Conservation (phyloP, 2,797 vertebrate genomes). For the Pipistrellus pygmaeus region DNA sequence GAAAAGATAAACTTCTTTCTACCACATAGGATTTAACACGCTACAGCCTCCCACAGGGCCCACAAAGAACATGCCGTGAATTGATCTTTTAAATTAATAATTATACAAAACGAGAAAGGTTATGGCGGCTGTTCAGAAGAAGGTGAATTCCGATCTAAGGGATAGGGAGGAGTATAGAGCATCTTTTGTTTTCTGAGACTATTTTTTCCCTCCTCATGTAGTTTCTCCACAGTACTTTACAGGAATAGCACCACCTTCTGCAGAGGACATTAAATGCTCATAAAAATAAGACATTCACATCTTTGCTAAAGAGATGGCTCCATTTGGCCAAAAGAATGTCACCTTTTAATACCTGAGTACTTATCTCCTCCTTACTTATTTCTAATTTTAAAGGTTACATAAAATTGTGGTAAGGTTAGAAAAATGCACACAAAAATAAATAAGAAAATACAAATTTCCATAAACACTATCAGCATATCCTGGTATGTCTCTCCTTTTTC, state of each 20-base stretch:
- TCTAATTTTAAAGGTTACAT: neutral
- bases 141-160: neutral
- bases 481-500: neutral
- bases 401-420: neutral
- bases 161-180: neutral
- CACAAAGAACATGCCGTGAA: neutral
- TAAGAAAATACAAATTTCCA: slow-evolving; percentile 7
- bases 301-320: neutral
- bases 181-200: neutral
- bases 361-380: neutral
- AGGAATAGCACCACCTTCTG: neutral
- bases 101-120: neutral
- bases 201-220: neutral
- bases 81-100: neutral
- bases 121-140: neutral
- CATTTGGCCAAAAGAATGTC: neutral
- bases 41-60: neutral
- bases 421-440: neutral
- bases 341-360: neutral
- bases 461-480: neutral
- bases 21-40: neutral
- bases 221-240: neutral
- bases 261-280: neutral
- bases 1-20: neutral
- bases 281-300: neutral